Conservation (phyloP, 2,797 vertebrate genomes). For the Sphaeramia orbicularis region DNA sequence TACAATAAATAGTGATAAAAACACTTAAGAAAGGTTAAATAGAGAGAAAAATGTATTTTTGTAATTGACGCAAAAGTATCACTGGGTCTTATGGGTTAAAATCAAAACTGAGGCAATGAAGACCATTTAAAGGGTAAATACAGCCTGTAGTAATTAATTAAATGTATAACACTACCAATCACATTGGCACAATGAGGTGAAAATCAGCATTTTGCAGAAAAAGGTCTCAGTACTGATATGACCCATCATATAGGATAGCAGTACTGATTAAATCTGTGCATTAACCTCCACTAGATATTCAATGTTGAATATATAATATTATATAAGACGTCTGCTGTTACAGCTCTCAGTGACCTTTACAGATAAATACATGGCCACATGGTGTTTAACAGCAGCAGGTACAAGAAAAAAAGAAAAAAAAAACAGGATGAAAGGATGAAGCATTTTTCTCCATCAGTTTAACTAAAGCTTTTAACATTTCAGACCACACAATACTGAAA, state of each 20-base stretch:
- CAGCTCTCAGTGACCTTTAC: too few relatives aligned
- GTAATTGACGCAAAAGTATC: too few relatives aligned
- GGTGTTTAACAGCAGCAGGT: slow-evolving; percentile 9
- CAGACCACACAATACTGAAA: too few relatives aligned
- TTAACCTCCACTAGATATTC: slow-evolving; percentile 6
- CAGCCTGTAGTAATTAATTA: neutral
- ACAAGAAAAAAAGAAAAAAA: neutral
- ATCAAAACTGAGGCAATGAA: too few relatives aligned
- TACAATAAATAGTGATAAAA: too few relatives aligned
- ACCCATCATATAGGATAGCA: too few relatives aligned
- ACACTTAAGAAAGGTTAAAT: too few relatives aligned
- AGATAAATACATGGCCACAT: slow-evolving; percentile 11
- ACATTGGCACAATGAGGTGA: neutral
- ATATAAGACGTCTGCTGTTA: neutral
- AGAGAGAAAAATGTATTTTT: too few relatives aligned
- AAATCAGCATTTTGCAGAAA: too few relatives aligned
- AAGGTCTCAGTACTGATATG: too few relatives aligned
- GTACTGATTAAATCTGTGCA: slow-evolving; percentile 1
- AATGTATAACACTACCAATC: neutral
- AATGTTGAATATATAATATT: slow-evolving; percentile 11
- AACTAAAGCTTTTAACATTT: too few relatives aligned
- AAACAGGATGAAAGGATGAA: neutral
- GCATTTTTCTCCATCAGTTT: neutral
- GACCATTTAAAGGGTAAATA: neutral
- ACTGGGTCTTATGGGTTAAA: too few relatives aligned